Evolutionary conservation across 2,113 vertebrate species (phyloP).

Genomic region (Sinocyclocheilus rhinocerous): DNA sequence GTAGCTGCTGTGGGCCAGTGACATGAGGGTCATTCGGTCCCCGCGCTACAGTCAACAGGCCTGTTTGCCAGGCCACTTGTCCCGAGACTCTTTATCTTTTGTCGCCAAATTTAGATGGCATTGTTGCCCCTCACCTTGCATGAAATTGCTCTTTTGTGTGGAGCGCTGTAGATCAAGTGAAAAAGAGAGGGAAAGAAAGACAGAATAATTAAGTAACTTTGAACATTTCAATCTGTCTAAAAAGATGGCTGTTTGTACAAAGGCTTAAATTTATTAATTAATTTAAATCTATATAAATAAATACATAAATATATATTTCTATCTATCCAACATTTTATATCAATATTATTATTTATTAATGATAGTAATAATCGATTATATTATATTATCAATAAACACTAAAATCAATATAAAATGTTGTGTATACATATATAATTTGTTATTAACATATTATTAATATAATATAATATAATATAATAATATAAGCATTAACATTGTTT

Average conservation of each 20-base stretch:
- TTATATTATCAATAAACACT: too few species aligned
- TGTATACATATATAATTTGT: too few species aligned
- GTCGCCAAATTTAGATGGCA: constrained; percentile 62
- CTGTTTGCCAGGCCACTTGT: constrained; percentile 70
- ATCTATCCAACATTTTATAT: too few species aligned
- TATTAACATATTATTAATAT: too few species aligned
- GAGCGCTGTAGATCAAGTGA: background rate
- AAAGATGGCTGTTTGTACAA: background rate
- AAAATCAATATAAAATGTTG: too few species aligned
- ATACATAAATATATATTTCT: too few species aligned
- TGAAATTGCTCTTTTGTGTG: constrained; percentile 31
- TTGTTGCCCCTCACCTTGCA: constrained; percentile 39
- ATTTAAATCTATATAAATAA: too few species aligned
- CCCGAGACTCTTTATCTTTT: constrained; percentile 71
- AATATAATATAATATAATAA: too few species aligned
- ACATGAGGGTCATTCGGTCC: constrained; percentile 70
- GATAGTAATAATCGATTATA: too few species aligned
- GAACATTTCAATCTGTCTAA: background rate
- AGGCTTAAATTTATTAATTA: too few species aligned
- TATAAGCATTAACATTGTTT: too few species aligned
- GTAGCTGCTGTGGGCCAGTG: constrained; percentile 70
- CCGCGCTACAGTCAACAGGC: constrained; percentile 70
- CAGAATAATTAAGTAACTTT: background rate
- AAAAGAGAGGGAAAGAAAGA: background rate
- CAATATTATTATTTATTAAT: too few species aligned